phyloP scores from a whole-genome alignment of 2,888 invertebrate species.

The Ophion obscuratus region DNA sequence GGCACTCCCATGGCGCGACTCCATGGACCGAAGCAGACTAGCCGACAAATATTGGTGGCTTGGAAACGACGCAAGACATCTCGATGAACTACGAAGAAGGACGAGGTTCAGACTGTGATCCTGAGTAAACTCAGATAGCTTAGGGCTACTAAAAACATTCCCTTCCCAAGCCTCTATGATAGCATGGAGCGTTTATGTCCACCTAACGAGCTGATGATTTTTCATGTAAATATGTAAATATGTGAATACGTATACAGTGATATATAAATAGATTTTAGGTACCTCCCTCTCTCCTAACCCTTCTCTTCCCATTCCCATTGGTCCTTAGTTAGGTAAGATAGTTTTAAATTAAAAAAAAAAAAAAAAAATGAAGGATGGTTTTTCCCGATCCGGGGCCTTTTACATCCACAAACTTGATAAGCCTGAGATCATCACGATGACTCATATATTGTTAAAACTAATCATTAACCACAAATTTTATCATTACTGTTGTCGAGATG shows the following conservation, averaged over 20 bases:
- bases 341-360: conserved; percentile 1
- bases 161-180: conserved; percentile 25
- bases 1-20: neutral
- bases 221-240: too few species aligned
- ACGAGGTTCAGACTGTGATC: neutral
- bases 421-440: conserved; percentile 16
- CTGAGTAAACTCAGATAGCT: conserved; percentile 1
- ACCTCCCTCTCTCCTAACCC: too few species aligned
- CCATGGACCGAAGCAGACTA: neutral
- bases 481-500: conserved; percentile 10
- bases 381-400: too few species aligned
- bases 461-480: neutral
- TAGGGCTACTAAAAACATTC: conserved; percentile 25
- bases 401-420: neutral
- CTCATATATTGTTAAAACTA: neutral
- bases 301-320: too few species aligned
- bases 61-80: neutral
- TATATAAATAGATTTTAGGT: too few species aligned
- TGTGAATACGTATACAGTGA: too few species aligned
- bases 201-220: too few species aligned
- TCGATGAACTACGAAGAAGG: conserved; percentile 1
- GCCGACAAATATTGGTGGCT: conserved; percentile 5
- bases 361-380: too few species aligned
- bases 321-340: conserved; percentile 25
- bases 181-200: too few species aligned